These are phyloP conservation scores for Nomada ruficornis DNA, from an alignment of 2,888 invertebrate species.

Conservation along the genomic window DNA sequence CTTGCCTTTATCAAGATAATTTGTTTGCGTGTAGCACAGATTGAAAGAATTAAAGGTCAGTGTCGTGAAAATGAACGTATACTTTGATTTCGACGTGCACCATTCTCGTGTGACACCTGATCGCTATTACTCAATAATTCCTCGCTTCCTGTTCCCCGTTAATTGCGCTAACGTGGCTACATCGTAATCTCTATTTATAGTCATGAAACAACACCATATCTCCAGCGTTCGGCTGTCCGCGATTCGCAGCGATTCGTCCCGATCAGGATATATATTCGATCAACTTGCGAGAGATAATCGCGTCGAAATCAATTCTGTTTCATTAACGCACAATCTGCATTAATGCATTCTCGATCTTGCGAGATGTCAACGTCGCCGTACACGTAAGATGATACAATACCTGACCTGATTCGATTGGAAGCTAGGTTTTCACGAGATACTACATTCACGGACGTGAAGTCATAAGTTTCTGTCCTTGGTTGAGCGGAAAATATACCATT, in stretches of 20 bases:
- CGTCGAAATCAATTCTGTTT: not conserved
- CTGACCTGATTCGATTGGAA: slow-evolving; percentile 5
- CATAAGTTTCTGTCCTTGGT: not conserved
- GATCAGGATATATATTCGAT: not conserved
- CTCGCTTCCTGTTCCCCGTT: slow-evolving; percentile 48
- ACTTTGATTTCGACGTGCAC: not conserved
- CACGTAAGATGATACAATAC: slow-evolving; percentile 4
- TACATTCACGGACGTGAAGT: not conserved
- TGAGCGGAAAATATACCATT: slow-evolving; percentile 2
- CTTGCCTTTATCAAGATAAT: too few species aligned
- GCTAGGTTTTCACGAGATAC: slow-evolving; percentile 1
- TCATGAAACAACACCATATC: slow-evolving; percentile 68
- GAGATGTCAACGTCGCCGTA: not conserved
- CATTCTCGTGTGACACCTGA: slow-evolving; percentile 42
- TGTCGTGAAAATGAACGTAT: not conserved
- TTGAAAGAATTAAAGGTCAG: not conserved
- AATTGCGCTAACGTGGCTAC: slow-evolving; percentile 64
- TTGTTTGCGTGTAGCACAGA: too few species aligned
- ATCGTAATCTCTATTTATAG: slow-evolving; percentile 80
- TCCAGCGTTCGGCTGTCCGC: slow-evolving; percentile 27
- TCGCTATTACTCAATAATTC: slow-evolving; percentile 46
- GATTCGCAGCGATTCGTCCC: not conserved
- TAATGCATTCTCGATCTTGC: not conserved
- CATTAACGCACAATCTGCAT: not conserved
- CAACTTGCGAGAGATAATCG: not conserved